Percentiles rank a stretch among this genome's conserved stretches.
Conservation (phyloP, 2,888 invertebrate species). For the Sinotaia quadrata region DNA sequence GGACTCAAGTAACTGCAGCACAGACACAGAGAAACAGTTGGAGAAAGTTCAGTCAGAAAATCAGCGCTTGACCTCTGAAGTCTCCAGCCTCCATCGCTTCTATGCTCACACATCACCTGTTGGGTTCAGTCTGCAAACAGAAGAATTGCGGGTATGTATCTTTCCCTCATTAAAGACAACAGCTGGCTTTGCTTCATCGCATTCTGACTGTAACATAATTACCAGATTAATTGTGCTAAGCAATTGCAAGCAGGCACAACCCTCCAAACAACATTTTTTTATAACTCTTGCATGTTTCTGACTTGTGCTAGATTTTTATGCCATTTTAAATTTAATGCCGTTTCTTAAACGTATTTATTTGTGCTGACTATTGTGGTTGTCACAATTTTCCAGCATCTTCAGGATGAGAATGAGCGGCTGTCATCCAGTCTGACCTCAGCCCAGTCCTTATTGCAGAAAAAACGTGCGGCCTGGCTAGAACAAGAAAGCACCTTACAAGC, state of each 20-base stretch:
- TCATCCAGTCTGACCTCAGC: slow-evolving; percentile 38
- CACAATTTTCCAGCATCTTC: slow-evolving; percentile 48
- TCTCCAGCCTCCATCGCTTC: slow-evolving; percentile 35
- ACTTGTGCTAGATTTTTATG: too few species aligned
- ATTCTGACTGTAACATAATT: too few species aligned
- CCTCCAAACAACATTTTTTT: too few species aligned
- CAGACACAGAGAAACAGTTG: slow-evolving; percentile 62
- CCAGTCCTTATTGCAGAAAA: slow-evolving; percentile 26
- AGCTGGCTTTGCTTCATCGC: background rate
- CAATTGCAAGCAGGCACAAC: too few species aligned
- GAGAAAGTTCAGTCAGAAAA: slow-evolving; percentile 57
- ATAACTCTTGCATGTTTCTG: too few species aligned
- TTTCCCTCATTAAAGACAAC: background rate
- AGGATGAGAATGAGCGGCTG: slow-evolving; percentile 51
- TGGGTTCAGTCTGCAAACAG: slow-evolving; percentile 20
- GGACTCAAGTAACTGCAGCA: slow-evolving; percentile 45
- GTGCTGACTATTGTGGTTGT: too few species aligned
- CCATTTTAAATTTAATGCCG: too few species aligned
- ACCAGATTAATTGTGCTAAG: background rate
- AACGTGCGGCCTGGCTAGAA: slow-evolving; percentile 28
- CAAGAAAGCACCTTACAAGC: slow-evolving; percentile 37
- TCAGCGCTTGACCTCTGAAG: slow-evolving; percentile 44
- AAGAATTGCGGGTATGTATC: slow-evolving; percentile 25
- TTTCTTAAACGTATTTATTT: too few species aligned
- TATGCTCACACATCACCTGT: slow-evolving; percentile 22